Conservation (phyloP, 2,888 invertebrate genomes). For the Ophraella communa region DNA sequence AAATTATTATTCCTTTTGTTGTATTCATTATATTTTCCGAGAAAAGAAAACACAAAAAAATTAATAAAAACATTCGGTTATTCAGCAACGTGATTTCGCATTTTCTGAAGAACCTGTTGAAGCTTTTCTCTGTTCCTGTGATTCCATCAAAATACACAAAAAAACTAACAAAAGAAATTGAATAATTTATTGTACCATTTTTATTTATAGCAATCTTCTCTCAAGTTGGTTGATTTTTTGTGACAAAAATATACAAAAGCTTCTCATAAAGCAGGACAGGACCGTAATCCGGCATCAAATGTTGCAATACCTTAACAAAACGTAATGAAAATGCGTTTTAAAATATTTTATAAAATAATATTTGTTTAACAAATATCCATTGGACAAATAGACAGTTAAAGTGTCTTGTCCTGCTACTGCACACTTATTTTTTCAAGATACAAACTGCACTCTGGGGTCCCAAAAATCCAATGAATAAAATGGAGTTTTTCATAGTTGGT, state of each 20-base stretch:
- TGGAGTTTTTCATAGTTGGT: too few relatives aligned
- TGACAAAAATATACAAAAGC: conserved; percentile 16
- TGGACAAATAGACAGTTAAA: too few relatives aligned
- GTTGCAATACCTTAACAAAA: too few relatives aligned
- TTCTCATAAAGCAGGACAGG: neutral
- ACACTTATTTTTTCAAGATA: too few relatives aligned
- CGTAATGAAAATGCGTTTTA: too few relatives aligned
- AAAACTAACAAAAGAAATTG: neutral
- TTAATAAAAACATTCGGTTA: neutral
- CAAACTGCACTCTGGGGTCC: too few relatives aligned
- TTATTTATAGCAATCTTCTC: conserved; percentile 10
- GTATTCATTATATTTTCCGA: neutral
- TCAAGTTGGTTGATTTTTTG: conserved; percentile 5
- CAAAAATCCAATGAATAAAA: too few relatives aligned
- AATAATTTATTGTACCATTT: neutral
- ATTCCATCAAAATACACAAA: neutral
- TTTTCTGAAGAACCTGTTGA: neutral
- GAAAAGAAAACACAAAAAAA: neutral
- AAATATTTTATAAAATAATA: too few relatives aligned
- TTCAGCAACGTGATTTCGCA: neutral
- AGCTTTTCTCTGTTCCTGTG: neutral
- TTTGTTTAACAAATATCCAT: too few relatives aligned
- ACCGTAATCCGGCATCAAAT: neutral
- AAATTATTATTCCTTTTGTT: neutral
- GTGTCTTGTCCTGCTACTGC: too few relatives aligned